Conservation (phyloP, 2,113 vertebrate species). For the Dicerorhinus sumatrensis region DNA sequence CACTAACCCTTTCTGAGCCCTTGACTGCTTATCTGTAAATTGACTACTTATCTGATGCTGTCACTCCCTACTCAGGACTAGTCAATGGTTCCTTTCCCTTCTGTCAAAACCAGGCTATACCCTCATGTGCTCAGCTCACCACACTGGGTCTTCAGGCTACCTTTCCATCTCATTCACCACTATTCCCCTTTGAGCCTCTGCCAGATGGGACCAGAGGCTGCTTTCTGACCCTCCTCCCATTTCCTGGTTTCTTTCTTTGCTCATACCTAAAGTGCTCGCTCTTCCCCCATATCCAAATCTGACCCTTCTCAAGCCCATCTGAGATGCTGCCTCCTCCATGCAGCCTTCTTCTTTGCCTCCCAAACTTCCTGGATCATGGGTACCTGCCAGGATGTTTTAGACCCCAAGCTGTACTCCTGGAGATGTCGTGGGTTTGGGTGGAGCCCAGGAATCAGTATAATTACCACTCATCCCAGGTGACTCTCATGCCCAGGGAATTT, state of each 20-base stretch:
- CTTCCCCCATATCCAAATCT: not conserved
- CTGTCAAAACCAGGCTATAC: not conserved
- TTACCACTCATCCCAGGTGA: not conserved
- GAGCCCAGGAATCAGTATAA: not conserved
- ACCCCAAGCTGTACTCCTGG: not conserved
- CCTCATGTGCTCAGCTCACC: not conserved
- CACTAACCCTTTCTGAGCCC: not conserved
- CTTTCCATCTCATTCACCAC: not conserved
- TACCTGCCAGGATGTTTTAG: not conserved
- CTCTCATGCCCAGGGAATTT: not conserved
- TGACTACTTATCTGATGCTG: not conserved
- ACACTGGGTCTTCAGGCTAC: not conserved
- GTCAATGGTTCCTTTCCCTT: not conserved
- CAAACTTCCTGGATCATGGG: not conserved
- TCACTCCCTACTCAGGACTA: not conserved
- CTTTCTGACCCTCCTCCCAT: not conserved
- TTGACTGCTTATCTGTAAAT: not conserved
- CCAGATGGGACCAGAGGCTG: too few relatives aligned
- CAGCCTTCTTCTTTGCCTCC: not conserved
- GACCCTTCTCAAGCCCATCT: not conserved
- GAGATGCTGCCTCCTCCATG: not conserved
- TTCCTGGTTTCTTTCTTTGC: not conserved
- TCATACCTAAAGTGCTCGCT: fast-evolving
- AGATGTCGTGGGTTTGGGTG: not conserved
- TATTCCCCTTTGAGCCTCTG: too few relatives aligned